A percentile compares a stretch with the other conserved stretches of the same genome.
phyloP scores from a whole-genome alignment of 2,888 invertebrate genomes.

The Lasioglossum marginatum region DNA sequence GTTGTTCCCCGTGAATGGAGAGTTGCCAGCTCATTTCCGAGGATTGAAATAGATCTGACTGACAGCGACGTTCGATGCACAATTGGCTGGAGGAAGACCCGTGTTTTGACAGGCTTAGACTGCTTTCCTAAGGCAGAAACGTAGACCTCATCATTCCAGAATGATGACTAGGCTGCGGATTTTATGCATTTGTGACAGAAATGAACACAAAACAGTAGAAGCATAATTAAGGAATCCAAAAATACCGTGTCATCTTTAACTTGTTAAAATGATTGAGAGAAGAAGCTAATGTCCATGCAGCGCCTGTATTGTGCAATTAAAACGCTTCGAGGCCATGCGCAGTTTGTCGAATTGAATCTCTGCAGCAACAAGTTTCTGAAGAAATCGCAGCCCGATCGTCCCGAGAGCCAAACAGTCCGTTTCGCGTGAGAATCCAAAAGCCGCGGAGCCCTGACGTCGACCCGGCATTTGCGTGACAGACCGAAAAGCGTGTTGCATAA shows the following conservation, averaged over 20 bases:
- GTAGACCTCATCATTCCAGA: neutral
- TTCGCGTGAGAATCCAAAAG: constrained; percentile 25
- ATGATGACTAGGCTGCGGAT: neutral
- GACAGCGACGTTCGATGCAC: neutral
- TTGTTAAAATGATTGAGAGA: too few species aligned
- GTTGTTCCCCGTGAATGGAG: neutral
- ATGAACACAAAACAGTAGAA: too few species aligned
- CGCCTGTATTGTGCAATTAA: too few species aligned
- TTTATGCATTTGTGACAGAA: neutral
- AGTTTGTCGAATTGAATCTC: neutral
- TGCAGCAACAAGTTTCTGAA: neutral
- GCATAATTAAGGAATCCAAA: too few species aligned
- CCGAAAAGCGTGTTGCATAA: constrained; percentile 56
- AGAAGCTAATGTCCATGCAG: too few species aligned
- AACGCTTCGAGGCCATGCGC: neutral
- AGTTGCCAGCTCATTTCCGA: constrained; percentile 3
- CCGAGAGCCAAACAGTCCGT: neutral
- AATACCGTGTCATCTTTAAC: too few species aligned
- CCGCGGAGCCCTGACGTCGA: neutral
- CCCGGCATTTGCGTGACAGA: constrained; percentile 56
- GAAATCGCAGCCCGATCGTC: neutral
- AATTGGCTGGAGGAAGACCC: neutral
- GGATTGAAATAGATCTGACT: constrained; percentile 4
- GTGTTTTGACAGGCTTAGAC: neutral
- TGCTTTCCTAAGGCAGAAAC: neutral